Percentiles rank a stretch among this genome's conserved stretches.
These are phyloP conservation scores for Eupeodes latifasciatus DNA, from an alignment of 2,888 invertebrate genomes.

Conservation along the genomic window DNA sequence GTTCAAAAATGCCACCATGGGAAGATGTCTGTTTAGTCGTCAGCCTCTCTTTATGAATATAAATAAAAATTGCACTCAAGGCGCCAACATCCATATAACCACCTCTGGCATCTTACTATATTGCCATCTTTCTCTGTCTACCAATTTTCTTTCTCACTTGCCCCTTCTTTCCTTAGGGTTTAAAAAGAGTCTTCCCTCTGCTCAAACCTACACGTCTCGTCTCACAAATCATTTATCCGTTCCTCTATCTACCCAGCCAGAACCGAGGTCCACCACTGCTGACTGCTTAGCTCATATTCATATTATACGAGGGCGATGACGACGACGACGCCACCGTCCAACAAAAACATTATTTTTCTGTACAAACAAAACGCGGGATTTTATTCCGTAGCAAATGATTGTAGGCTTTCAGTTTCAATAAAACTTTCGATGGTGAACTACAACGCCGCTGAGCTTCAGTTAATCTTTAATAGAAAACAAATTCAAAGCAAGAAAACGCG, in stretches of 20 bases:
- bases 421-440: slow-evolving; percentile 71
- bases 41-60: neutral
- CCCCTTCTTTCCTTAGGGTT: neutral
- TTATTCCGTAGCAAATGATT: slow-evolving; percentile 74
- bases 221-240: neutral
- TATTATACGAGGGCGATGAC: neutral
- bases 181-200: slow-evolving; percentile 10
- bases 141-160: neutral
- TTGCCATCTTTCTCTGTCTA: neutral
- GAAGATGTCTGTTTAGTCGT: too few species aligned
- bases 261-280: slow-evolving; percentile 10
- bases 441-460: slow-evolving; percentile 36
- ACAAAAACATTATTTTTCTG: slow-evolving; percentile 40
- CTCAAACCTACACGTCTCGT: neutral
- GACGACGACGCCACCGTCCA: neutral
- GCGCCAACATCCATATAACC: neutral
- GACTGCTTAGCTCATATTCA: neutral
- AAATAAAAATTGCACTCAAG: neutral
- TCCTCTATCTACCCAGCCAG: slow-evolving; percentile 16
- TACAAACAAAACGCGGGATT: slow-evolving; percentile 77
- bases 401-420: slow-evolving; percentile 77
- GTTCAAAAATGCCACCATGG: too few species aligned
- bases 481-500: slow-evolving; percentile 51
- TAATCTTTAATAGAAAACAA: slow-evolving; percentile 37
- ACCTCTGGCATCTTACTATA: neutral